These are phyloP conservation scores for Tinamus major DNA, from an alignment of 2,797 vertebrate species.

Conservation along the genomic window DNA sequence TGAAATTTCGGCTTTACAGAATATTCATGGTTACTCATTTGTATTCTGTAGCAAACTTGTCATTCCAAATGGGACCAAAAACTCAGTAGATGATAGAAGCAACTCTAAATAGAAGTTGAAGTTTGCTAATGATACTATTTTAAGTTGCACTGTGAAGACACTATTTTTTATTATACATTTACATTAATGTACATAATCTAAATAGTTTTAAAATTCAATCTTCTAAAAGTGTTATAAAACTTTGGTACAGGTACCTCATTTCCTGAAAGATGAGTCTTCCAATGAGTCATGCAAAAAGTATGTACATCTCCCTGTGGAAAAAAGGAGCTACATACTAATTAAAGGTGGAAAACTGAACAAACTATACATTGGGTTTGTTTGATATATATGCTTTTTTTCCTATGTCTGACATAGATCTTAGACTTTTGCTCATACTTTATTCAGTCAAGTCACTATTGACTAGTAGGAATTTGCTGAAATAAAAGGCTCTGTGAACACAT, in stretches of 20 bases:
- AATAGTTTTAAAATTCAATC: background rate
- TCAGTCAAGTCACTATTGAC: background rate
- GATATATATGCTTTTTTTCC: background rate
- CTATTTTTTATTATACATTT: background rate
- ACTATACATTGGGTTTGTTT: background rate
- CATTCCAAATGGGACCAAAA: background rate
- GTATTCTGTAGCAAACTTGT: background rate
- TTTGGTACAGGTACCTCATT: background rate
- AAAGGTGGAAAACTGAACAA: constrained; percentile 10
- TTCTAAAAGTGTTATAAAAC: background rate
- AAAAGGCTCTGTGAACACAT: background rate
- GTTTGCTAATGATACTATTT: background rate
- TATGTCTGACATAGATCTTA: background rate
- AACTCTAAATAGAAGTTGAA: background rate
- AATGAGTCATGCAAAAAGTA: constrained; percentile 9
- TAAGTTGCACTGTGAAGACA: background rate
- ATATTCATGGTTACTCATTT: fast-evolving
- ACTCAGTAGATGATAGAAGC: background rate
- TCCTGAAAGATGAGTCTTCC: background rate
- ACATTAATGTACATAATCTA: background rate
- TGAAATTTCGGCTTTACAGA: background rate
- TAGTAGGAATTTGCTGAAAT: background rate
- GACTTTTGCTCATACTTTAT: background rate
- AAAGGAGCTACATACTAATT: background rate
- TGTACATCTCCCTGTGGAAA: background rate